Evolutionary conservation across 2,797 vertebrate genomes (phyloP).

Genomic region (Chloroceryle amazona): DNA sequence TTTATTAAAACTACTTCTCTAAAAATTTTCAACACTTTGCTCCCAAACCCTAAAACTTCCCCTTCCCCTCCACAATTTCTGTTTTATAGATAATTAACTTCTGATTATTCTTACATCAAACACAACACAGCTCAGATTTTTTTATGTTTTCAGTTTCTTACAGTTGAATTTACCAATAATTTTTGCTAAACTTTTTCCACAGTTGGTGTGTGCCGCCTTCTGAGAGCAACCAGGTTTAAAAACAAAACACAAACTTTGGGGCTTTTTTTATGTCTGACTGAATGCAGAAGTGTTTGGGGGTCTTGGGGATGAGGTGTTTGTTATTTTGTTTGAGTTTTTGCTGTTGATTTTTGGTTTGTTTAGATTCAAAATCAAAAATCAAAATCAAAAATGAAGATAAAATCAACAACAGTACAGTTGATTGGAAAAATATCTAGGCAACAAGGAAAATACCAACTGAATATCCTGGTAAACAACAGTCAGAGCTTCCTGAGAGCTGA

Average conservation of each 20-base stretch:
- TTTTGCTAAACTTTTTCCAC: not conserved
- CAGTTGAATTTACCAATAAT: not conserved
- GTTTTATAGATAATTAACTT: not conserved
- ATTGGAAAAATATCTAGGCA: not conserved
- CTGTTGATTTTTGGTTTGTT: rapidly evolving
- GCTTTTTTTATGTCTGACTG: not conserved
- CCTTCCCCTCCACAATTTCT: not conserved
- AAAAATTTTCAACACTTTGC: not conserved
- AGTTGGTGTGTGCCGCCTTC: not conserved
- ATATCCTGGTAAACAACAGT: not conserved
- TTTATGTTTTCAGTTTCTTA: not conserved
- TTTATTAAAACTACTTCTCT: not conserved
- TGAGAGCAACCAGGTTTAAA: not conserved
- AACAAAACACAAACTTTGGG: rapidly evolving
- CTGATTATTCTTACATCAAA: not conserved
- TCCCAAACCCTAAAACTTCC: not conserved
- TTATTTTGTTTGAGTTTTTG: not conserved
- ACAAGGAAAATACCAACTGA: not conserved
- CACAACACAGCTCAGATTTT: not conserved
- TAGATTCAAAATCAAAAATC: not conserved
- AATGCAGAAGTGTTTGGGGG: not conserved
- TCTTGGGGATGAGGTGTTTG: not conserved
- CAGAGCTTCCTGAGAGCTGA: not conserved
- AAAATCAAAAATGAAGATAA: not conserved
- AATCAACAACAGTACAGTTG: not conserved